Conservation (phyloP, 1,140 invertebrate species). For the Hermatobates lingyangjiaoensis region DNA sequence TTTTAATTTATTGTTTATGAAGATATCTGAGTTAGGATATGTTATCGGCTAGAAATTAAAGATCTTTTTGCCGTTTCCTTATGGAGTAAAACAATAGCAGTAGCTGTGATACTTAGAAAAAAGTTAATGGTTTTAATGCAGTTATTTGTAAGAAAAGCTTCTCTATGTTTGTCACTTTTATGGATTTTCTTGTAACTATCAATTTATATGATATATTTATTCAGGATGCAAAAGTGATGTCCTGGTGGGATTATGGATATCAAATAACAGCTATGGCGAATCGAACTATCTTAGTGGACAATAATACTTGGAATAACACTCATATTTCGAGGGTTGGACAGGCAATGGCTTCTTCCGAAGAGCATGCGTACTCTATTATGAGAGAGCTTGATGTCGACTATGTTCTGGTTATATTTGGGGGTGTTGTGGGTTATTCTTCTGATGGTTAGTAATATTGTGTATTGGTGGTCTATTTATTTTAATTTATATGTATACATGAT, state of each 20-base stretch:
- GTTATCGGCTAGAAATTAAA: too few relatives aligned
- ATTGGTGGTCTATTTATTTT: too few relatives aligned
- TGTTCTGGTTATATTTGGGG: slow-evolving; percentile 94
- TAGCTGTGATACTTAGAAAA: too few relatives aligned
- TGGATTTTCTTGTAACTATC: background rate
- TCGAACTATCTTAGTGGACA: slow-evolving; percentile 93
- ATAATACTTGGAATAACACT: slow-evolving; percentile 99
- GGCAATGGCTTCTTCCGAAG: slow-evolving; percentile 92
- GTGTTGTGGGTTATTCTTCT: slow-evolving; percentile 92
- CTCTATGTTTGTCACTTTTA: background rate
- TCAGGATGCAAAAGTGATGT: slow-evolving; percentile 89
- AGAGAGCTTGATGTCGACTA: slow-evolving; percentile 91
- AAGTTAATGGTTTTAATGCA: too few relatives aligned
- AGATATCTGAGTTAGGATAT: too few relatives aligned
- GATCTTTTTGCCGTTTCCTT: too few relatives aligned
- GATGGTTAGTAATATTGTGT: slow-evolving; percentile 42
- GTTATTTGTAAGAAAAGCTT: background rate
- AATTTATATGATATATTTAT: slow-evolving; percentile 8
- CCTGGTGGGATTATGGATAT: slow-evolving; percentile 99
- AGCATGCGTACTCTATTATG: slow-evolving; percentile 96
- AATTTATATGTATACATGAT: too few relatives aligned
- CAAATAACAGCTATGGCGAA: slow-evolving; percentile 99
- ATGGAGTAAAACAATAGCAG: too few relatives aligned
- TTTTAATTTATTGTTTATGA: too few relatives aligned
- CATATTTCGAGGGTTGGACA: slow-evolving; percentile 93